Base-by-base conservation (phyloP, 2,113 vertebrate genomes). In the Geococcyx californianus region DNA sequence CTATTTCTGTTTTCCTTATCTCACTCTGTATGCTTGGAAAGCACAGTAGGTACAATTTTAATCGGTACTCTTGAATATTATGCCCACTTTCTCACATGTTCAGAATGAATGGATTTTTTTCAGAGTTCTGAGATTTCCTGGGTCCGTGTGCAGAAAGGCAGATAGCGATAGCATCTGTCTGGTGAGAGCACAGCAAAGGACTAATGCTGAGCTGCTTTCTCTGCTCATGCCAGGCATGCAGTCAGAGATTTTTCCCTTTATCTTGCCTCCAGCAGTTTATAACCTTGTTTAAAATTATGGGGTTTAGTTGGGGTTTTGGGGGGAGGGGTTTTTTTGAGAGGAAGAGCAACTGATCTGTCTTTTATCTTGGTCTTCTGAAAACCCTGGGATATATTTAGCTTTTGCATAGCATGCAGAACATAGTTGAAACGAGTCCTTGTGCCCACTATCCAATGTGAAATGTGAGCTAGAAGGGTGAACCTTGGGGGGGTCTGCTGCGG, bases 41-140 rank as follows among this genome's bases (percentile, higher is more conserved):
- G 66, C 67, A 47, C 23, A 4, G 60, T 10, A 33, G 38, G 62
- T 36, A 4, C 59, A 9, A 2, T 47, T 89, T 60, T 26, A 56
- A 10, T 38, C 0, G 0, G 18, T 25, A 58, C 18, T 62, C 40
- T 25, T 36, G 40, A 19, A 0, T 45, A 15, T 17, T 66, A 7
- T 86, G 55, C 28, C 64, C 49, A 2, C 18, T 64, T 51, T 52
- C 66, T 49, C 52, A 11, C 28, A 1, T 7, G 18, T 63, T 75
- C 54, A 60, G 11, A 88, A 89, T 62, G 36, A 66, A 94, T 80
- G 86, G 62, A 24, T 21, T 49, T 73, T 73, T 64, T 56, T 58
- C 44, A 31, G 68, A 54, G 49, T 66, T 94, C 40, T 95, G 91
- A 90, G 91, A 21, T 66, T 66, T 95, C 63, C 83, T 89, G 91